A percentile compares a stretch with the other conserved stretches of the same genome.
phyloP scores from a whole-genome alignment of 2,113 vertebrate genomes.

The Trematomus loennbergii region DNA sequence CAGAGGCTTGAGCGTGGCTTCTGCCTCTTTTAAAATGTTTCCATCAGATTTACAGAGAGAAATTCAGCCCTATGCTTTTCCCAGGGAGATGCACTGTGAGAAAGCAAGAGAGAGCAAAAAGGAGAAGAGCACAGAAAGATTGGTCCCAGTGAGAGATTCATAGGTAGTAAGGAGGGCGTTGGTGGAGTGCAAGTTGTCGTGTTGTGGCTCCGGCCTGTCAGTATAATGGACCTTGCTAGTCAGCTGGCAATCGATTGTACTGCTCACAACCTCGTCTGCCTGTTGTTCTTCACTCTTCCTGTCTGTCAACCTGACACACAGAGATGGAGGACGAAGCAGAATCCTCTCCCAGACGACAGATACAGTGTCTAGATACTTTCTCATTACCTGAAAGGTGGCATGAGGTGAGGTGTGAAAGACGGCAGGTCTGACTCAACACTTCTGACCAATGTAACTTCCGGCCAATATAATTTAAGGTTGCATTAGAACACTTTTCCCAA shows the following conservation, averaged over 20 bases:
- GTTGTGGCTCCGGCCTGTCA: slow-evolving; percentile 73
- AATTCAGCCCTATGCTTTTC: slow-evolving; percentile 47
- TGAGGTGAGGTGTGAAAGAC: slow-evolving; percentile 50
- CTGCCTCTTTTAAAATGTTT: slow-evolving; percentile 49
- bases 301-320: slow-evolving; percentile 74
- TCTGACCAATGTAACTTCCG: slow-evolving; percentile 28
- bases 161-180: slow-evolving; percentile 76
- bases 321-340: slow-evolving; percentile 68
- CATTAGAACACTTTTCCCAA: too few relatives aligned
- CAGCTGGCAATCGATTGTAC: slow-evolving; percentile 74
- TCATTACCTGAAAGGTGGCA: slow-evolving; percentile 73
- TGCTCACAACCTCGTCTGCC: slow-evolving; percentile 60
- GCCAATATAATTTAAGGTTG: slow-evolving; percentile 9
- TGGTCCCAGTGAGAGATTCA: slow-evolving; percentile 74
- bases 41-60: slow-evolving; percentile 51
- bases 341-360: slow-evolving; percentile 65
- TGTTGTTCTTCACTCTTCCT: slow-evolving; percentile 76
- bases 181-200: slow-evolving; percentile 66
- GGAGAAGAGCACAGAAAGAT: slow-evolving; percentile 40
- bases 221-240: slow-evolving; percentile 76
- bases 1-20: slow-evolving; percentile 37
- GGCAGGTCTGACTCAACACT: slow-evolving; percentile 29
- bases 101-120: slow-evolving; percentile 20
- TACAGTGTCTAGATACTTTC: slow-evolving; percentile 67
- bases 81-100: slow-evolving; percentile 26